Base-by-base conservation (phyloP, 2,888 invertebrate genomes). In the Priocnemis perturbator region DNA sequence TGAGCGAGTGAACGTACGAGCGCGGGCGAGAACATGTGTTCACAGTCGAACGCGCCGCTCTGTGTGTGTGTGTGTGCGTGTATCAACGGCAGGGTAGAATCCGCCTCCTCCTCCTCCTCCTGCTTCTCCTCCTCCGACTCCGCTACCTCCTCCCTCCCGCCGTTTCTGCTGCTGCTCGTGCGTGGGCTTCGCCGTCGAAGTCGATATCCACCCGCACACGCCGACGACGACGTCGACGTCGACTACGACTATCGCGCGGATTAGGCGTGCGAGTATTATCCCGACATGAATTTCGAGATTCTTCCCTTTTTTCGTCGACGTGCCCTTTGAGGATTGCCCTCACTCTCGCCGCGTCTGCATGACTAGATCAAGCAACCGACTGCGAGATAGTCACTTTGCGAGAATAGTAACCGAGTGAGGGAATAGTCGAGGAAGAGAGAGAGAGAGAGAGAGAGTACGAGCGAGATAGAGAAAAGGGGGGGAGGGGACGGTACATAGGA, bases 161-260 rank as follows among this genome's bases (percentile, higher is more conserved):
- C 63, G 30, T 48, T 55, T 62, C 60, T 50, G 64, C 60, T 60
- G 69, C 76, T 77, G 73, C 71, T 78, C 74, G 78, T 76, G 81
- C 78, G 78, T 73, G 69, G 76, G 67, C 63, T 67, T 67, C 70
- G 64, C 67, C 71, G 69, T 69, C 78, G 59, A 79, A 79, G 79
- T 79, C 79, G 79, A 79, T 79, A 79, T 79, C 74, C 62, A 76
- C 64, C 67, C 72, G 45, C 69, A 69, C 69, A 50, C 62, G 66
- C 37, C 50, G 50, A 50, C 50, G 14, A 50, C 50, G 17, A 2
- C 50, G 17, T 19, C 50, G 17, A 2, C 50, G 17, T 19, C 50
- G 50, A 37, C 37, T 37, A 50, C 7, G 50, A 50, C 50, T 50
- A 17, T 19, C 11, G n/a, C 50, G 50, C 19, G 17, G 50, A 50